phyloP scores from a whole-genome alignment of 2,888 invertebrate genomes.

The Hirtodrosophila confusa region DNA sequence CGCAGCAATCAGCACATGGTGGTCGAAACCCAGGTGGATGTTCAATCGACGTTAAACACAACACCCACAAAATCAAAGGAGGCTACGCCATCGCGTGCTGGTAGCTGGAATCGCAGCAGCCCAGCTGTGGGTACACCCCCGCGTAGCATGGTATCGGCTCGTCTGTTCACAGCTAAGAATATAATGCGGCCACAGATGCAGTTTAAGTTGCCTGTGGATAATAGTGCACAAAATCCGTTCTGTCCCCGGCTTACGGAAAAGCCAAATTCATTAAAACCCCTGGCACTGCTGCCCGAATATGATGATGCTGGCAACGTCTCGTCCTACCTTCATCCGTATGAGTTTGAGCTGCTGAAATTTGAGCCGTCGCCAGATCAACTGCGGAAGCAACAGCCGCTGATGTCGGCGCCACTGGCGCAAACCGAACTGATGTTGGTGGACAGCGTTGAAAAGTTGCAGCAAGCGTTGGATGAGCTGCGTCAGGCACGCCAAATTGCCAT shows the following conservation, averaged over 20 bases:
- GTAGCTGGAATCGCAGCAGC: constrained; percentile 86
- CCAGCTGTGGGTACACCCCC: constrained; percentile 15
- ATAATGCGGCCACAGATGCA: constrained; percentile 92
- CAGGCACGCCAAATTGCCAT: constrained; percentile 91
- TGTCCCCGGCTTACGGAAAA: constrained; percentile 93
- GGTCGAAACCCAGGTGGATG: constrained; percentile 83
- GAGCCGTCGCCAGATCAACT: constrained; percentile 86
- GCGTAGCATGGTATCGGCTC: constrained; percentile 64
- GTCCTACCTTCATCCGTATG: constrained; percentile 95
- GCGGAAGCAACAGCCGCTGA: constrained; percentile 83
- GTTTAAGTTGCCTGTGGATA: constrained; percentile 94
- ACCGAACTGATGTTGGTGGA: constrained; percentile 90
- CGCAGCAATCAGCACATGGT: constrained; percentile 85
- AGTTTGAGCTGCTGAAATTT: constrained; percentile 91
- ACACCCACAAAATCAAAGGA: constrained; percentile 8
- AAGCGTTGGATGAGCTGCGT: constrained; percentile 88
- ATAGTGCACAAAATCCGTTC: constrained; percentile 90
- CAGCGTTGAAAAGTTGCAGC: constrained; percentile 87
- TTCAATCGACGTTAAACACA: constrained; percentile 24
- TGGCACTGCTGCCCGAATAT: constrained; percentile 89
- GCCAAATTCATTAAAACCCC: constrained; percentile 93
- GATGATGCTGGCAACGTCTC: constrained; percentile 87
- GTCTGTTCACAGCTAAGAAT: constrained; percentile 89
- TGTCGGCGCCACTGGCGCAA: constrained; percentile 85
- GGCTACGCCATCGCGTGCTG: constrained; percentile 76